Evolutionary conservation across 2,797 vertebrate genomes (phyloP).

Genomic region (Halcyon leucocephala): DNA sequence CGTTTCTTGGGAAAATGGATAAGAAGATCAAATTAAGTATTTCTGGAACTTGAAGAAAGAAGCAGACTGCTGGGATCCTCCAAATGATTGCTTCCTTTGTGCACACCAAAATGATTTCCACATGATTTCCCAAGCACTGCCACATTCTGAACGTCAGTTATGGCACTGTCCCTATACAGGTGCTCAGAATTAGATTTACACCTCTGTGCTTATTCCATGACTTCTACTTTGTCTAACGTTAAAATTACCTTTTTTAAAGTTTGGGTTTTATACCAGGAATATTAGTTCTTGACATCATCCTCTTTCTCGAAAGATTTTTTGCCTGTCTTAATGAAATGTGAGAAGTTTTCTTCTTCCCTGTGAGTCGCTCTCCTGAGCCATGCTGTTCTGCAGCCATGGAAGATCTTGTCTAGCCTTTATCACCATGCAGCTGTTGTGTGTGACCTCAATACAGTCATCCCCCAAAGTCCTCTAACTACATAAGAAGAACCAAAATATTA

Average conservation of each 20-base stretch:
- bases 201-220: background rate
- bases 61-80: background rate
- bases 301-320: background rate
- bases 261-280: background rate
- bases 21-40: background rate
- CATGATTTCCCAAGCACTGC: background rate
- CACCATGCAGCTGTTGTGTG: background rate
- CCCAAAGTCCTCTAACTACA: background rate
- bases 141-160: background rate
- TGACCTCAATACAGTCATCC: background rate
- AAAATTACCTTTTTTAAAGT: background rate
- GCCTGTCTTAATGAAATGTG: background rate
- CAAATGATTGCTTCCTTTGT: background rate
- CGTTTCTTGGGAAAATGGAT: background rate
- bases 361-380: background rate
- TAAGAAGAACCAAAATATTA: slow-evolving; percentile 36
- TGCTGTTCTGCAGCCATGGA: background rate
- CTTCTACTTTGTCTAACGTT: background rate
- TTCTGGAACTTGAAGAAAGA: background rate
- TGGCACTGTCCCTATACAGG: background rate
- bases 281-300: background rate
- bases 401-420: background rate
- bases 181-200: background rate
- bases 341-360: background rate
- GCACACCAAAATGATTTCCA: background rate